A percentile compares a stretch with the other conserved stretches of the same genome.
phyloP scores from a whole-genome alignment of 2,797 vertebrate species.

The Aldrovandia affinis region DNA sequence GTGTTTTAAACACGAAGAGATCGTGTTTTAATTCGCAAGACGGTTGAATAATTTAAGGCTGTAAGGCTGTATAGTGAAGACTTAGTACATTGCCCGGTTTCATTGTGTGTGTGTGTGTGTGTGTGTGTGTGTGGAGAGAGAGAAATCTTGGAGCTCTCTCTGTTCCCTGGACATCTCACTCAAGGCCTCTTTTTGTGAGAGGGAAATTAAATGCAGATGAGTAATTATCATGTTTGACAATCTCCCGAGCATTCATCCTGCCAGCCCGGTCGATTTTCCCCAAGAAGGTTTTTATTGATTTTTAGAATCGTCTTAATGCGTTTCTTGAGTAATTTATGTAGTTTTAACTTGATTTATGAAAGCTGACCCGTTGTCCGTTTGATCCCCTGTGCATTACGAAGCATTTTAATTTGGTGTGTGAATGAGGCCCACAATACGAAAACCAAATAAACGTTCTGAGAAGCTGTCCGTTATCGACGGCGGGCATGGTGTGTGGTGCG shows the following conservation, averaged over 20 bases:
- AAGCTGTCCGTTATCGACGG: background rate
- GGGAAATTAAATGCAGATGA: constrained; percentile 44
- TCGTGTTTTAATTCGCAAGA: no score
- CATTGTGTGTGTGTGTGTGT: no score
- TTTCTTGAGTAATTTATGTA: constrained; percentile 42
- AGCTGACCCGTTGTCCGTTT: constrained; percentile 18
- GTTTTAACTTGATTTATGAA: constrained; percentile 37
- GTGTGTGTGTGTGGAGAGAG: no score
- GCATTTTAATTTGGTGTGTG: background rate
- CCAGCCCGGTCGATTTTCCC: constrained; percentile 45
- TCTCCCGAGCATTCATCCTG: constrained; percentile 44
- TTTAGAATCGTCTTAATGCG: constrained; percentile 37
- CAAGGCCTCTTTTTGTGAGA: constrained; percentile 29
- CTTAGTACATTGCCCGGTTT: no score
- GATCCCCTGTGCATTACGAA: background rate
- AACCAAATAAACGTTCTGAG: background rate
- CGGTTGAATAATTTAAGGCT: no score
- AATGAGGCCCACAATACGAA: background rate
- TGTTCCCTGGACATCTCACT: constrained; percentile 29
- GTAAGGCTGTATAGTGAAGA: no score
- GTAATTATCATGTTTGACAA: constrained; percentile 54
- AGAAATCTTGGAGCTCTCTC: no score
- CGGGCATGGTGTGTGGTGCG: background rate
- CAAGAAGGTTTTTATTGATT: constrained; percentile 1
- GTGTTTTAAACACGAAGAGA: no score